These are phyloP conservation scores for Cetoscarus ocellatus DNA, from an alignment of 2,797 vertebrate genomes.

Conservation along the genomic window DNA sequence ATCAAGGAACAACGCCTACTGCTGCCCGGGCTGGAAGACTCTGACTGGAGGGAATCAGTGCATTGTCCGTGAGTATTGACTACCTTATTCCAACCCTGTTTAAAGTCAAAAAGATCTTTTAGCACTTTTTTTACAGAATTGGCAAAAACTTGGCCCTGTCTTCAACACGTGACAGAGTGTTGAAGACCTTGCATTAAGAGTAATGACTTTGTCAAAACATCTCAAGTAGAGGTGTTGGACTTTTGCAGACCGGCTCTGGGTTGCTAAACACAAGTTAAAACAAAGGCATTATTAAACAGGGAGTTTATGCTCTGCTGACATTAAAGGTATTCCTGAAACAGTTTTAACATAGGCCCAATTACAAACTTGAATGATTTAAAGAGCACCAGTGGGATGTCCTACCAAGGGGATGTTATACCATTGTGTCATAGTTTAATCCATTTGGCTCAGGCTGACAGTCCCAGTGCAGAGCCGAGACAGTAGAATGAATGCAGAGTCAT, in stretches of 20 bases:
- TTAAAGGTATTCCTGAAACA: too few relatives aligned
- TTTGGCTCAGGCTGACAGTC: too few relatives aligned
- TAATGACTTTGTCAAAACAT: background rate
- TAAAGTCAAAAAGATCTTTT: constrained; percentile 1
- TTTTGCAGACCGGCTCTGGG: background rate
- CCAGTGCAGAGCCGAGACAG: too few relatives aligned
- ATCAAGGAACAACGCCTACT: constrained; percentile 95
- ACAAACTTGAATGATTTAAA: too few relatives aligned
- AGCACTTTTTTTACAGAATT: background rate
- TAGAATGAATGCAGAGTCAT: too few relatives aligned
- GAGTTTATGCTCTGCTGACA: too few relatives aligned
- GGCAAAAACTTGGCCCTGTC: background rate
- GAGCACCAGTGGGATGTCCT: too few relatives aligned
- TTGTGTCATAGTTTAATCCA: too few relatives aligned
- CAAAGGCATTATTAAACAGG: too few relatives aligned
- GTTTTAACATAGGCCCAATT: too few relatives aligned
- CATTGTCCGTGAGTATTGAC: constrained; percentile 95
- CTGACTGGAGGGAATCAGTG: constrained; percentile 98
- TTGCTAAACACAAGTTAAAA: too few relatives aligned
- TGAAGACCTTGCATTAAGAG: background rate
- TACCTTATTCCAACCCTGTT: background rate
- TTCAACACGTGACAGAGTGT: background rate
- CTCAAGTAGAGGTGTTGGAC: background rate
- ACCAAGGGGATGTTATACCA: too few relatives aligned
- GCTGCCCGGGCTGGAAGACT: constrained; percentile 99